A percentile compares a stretch with the other conserved stretches of the same genome.
These are phyloP conservation scores for Misgurnus mizolepis DNA, from an alignment of 2,113 vertebrate species.

Conservation along the genomic window DNA sequence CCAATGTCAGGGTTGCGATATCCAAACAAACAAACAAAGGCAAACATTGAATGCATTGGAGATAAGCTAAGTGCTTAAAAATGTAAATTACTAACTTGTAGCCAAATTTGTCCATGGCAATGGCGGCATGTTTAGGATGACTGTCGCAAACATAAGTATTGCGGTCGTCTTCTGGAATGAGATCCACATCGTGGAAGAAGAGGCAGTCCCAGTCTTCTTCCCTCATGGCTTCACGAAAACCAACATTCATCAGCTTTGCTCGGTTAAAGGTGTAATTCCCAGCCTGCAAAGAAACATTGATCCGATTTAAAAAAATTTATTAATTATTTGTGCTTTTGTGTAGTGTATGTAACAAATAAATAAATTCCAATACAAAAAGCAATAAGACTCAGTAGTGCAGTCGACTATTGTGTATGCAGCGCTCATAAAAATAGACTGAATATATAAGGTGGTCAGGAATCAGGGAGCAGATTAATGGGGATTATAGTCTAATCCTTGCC, in stretches of 20 bases:
- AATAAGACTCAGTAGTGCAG: neutral
- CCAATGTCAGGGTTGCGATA: too few species aligned
- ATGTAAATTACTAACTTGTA: slow-evolving; percentile 74
- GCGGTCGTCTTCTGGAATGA: slow-evolving; percentile 82
- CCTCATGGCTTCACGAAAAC: slow-evolving; percentile 83
- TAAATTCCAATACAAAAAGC: neutral
- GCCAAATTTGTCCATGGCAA: slow-evolving; percentile 85
- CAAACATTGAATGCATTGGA: neutral
- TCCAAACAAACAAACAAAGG: neutral
- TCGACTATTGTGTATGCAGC: neutral
- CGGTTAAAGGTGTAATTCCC: slow-evolving; percentile 78
- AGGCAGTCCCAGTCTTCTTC: slow-evolving; percentile 84
- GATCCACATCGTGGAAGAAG: slow-evolving; percentile 83
- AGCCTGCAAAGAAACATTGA: slow-evolving; percentile 60
- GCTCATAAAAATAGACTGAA: slow-evolving; percentile 1
- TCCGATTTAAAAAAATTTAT: too few species aligned
- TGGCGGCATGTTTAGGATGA: slow-evolving; percentile 79
- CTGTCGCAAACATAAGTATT: slow-evolving; percentile 76
- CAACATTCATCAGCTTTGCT: slow-evolving; percentile 80
- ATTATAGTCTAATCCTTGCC: slow-evolving; percentile 44
- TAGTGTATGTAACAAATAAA: neutral
- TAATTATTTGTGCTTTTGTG: neutral
- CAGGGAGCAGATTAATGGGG: slow-evolving; percentile 1
- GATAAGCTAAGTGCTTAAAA: neutral
- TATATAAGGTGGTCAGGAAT: slow-evolving; percentile 10